These are phyloP conservation scores for Urocynchramus pylzowi DNA, from an alignment of 2,113 vertebrate genomes.

Conservation along the genomic window DNA sequence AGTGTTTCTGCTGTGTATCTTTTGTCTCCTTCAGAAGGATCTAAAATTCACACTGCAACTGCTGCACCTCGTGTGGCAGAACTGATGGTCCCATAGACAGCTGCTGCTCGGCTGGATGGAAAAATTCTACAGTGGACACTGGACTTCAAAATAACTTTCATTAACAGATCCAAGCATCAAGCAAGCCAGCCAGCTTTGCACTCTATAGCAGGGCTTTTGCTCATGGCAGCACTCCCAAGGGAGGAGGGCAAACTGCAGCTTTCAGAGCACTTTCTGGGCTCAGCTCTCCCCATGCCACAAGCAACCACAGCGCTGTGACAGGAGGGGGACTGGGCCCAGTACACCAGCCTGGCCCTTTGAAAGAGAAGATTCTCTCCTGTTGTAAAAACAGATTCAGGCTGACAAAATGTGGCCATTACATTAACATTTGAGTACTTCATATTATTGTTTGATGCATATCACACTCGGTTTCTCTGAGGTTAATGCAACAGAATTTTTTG, in stretches of 20 bases:
- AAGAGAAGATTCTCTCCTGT: background rate
- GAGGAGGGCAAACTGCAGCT: background rate
- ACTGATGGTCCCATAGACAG: background rate
- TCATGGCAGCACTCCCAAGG: fast-evolving
- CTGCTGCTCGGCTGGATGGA: background rate
- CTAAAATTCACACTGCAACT: background rate
- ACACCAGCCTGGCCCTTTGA: background rate
- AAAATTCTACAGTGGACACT: background rate
- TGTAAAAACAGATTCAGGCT: background rate
- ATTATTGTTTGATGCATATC: background rate
- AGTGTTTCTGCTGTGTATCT: background rate
- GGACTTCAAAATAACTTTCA: background rate
- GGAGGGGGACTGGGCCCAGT: background rate
- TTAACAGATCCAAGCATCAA: background rate
- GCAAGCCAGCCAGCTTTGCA: background rate
- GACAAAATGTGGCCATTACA: background rate
- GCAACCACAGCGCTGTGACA: fast-evolving
- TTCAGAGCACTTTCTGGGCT: background rate
- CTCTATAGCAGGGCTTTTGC: background rate
- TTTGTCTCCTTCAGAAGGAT: background rate
- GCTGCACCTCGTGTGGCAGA: fast-evolving
- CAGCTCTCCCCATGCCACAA: background rate
- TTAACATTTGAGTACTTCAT: background rate
- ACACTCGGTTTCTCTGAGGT: background rate
- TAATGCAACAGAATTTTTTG: background rate